phyloP scores from a whole-genome alignment of 1,140 invertebrate species.

The Plutomurus gul region DNA sequence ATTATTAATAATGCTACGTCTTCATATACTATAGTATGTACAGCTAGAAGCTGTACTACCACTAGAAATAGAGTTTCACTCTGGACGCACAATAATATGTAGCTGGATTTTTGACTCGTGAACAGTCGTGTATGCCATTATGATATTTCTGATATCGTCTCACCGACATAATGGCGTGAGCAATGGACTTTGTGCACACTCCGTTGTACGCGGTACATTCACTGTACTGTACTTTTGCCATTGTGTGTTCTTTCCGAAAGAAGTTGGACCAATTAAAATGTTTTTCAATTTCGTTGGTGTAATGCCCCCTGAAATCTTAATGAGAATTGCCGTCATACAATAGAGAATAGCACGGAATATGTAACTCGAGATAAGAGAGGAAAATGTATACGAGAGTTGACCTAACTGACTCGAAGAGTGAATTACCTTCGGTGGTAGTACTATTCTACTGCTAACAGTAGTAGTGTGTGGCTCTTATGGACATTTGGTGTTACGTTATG shows the following conservation, averaged over 20 bases:
- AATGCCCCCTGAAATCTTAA: slow-evolving; percentile 26
- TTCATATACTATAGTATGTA: too few relatives aligned
- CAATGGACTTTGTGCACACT: neutral
- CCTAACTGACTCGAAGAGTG: neutral
- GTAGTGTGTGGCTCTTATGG: neutral
- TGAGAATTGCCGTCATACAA: slow-evolving; percentile 12
- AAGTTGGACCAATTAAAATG: slow-evolving; percentile 24
- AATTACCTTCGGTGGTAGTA: neutral
- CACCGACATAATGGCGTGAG: slow-evolving; percentile 1
- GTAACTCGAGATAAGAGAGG: slow-evolving; percentile 19
- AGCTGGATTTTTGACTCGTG: neutral
- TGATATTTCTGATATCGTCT: slow-evolving; percentile 25
- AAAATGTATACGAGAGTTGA: neutral
- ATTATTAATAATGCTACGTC: too few relatives aligned
- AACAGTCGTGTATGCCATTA: slow-evolving; percentile 2
- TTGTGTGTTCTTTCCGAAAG: neutral
- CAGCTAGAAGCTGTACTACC: too few relatives aligned
- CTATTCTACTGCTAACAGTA: neutral
- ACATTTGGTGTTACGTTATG: too few relatives aligned
- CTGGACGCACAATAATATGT: too few relatives aligned
- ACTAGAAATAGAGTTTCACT: too few relatives aligned
- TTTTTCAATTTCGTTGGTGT: slow-evolving; percentile 21
- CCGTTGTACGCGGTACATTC: neutral
- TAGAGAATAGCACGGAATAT: slow-evolving; percentile 6
- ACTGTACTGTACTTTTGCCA: neutral